phyloP scores from a whole-genome alignment of 2,888 invertebrate genomes.

The Conus canariensis region DNA sequence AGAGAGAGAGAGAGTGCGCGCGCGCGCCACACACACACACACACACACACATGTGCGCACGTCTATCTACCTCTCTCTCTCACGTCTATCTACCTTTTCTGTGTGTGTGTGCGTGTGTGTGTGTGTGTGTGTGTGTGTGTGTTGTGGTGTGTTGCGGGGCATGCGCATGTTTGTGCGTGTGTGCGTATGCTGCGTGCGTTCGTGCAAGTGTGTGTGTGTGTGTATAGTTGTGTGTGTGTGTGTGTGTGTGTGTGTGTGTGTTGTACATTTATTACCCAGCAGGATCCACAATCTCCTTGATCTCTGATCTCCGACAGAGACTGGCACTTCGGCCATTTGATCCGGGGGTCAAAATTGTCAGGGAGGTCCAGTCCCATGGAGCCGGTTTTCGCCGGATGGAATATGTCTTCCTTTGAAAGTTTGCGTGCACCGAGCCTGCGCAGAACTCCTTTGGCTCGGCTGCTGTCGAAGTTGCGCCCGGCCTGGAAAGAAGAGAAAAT shows the following conservation, averaged over 20 bases:
- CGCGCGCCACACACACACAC: too few relatives aligned
- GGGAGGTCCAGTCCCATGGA: conserved; percentile 81
- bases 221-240: not conserved
- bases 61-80: too few relatives aligned
- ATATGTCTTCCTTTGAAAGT: not conserved
- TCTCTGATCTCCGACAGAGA: conserved; percentile 83
- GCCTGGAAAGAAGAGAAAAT: not conserved
- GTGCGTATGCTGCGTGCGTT: too few relatives aligned
- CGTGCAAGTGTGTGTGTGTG: not conserved
- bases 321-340: conserved; percentile 91
- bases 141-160: not conserved
- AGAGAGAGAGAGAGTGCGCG: too few relatives aligned
- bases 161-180: not conserved
- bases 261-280: conserved; percentile 84
- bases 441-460: not conserved
- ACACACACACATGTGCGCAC: too few relatives aligned
- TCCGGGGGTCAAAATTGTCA: conserved; percentile 88
- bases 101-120: not conserved
- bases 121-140: not conserved
- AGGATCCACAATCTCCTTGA: conserved; percentile 89
- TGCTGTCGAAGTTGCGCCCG: not conserved
- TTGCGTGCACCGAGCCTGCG: not conserved
- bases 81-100: too few relatives aligned
- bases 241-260: not conserved
- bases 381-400: not conserved